Percentiles rank a stretch among this genome's conserved stretches.
phyloP scores from a whole-genome alignment of 92 coral and sea anemone species.

The Parazoanthus atlanticus region DNA sequence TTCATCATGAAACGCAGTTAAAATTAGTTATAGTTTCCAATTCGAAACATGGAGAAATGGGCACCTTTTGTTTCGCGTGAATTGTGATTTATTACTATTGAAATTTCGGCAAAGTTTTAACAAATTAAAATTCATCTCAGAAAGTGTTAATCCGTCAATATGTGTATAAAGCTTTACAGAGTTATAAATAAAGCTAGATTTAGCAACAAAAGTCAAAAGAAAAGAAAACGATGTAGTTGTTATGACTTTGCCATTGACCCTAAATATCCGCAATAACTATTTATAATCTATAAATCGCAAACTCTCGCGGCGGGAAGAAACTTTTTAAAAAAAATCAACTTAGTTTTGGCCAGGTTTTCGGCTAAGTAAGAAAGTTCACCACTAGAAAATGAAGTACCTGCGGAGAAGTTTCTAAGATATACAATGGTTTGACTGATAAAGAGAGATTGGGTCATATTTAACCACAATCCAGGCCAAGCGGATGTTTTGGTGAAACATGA shows the following conservation, averaged over 20 bases:
- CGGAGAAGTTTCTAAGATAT: no score
- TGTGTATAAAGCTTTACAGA: slow-evolving; percentile 1
- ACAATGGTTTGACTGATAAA: no score
- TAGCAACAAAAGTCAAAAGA: not conserved
- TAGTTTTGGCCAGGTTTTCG: no score
- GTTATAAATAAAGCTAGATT: not conserved
- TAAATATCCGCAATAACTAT: no score
- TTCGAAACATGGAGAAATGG: not conserved
- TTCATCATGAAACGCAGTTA: not conserved
- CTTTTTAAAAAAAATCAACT: no score
- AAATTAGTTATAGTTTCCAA: not conserved
- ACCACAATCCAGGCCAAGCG: not conserved
- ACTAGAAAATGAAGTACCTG: no score
- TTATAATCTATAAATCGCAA: no score
- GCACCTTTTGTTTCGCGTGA: not conserved
- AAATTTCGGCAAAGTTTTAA: not conserved
- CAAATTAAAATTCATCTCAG: not conserved
- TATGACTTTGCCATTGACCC: not conserved
- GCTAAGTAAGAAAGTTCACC: no score
- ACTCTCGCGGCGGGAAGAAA: no score
- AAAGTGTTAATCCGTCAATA: slow-evolving; percentile 2
- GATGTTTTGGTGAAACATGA: not conserved
- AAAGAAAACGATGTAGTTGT: not conserved
- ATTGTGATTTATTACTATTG: not conserved
- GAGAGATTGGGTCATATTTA: not conserved